phyloP scores from a whole-genome alignment of 2,113 vertebrate genomes.

The Pollimyrus isidori region DNA sequence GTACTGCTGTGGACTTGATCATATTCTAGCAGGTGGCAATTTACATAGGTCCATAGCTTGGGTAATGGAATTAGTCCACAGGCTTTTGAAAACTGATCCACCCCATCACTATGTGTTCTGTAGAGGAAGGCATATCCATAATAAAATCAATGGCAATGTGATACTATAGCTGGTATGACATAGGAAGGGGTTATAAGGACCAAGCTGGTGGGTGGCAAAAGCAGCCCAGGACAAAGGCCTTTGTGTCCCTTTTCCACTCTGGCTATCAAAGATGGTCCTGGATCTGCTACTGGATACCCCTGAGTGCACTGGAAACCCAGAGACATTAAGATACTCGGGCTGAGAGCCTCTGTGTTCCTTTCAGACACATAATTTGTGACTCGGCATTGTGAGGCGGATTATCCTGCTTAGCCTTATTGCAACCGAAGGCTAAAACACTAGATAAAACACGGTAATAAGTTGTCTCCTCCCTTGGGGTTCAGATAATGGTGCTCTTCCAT shows the following conservation, averaged over 20 bases:
- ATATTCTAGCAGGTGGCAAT: not conserved
- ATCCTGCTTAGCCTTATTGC: not conserved
- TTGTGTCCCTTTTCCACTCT: not conserved
- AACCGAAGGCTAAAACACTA: not conserved
- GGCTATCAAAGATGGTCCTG: not conserved
- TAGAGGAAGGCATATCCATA: not conserved
- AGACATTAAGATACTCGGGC: not conserved
- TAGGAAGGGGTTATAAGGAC: not conserved
- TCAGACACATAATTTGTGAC: not conserved
- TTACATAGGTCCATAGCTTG: not conserved
- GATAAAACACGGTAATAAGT: not conserved
- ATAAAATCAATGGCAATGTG: not conserved
- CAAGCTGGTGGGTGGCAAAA: not conserved
- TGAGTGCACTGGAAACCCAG: not conserved
- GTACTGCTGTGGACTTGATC: not conserved
- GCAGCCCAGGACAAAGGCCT: not conserved
- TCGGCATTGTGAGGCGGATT: not conserved
- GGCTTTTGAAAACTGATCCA: not conserved
- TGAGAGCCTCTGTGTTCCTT: not conserved
- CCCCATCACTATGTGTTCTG: not conserved
- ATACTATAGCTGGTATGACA: not conserved
- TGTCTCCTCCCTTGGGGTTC: not conserved
- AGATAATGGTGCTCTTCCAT: not conserved
- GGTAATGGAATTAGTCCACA: not conserved
- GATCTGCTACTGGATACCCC: not conserved